These are phyloP conservation scores for Sceloporus tristichus DNA, from an alignment of 2,113 vertebrate genomes.

Conservation along the genomic window DNA sequence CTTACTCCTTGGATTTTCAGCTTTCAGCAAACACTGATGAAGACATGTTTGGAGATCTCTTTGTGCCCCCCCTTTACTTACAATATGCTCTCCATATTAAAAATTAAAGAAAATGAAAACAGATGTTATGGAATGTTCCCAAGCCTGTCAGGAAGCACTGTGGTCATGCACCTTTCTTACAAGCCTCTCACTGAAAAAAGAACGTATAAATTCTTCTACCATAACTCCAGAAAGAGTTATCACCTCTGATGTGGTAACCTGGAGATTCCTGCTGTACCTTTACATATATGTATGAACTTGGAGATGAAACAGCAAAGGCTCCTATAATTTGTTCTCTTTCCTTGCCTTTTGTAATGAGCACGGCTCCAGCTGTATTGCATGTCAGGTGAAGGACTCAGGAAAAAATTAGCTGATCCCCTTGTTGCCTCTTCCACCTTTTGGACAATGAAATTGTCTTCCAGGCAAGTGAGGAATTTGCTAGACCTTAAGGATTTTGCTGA, in stretches of 20 bases:
- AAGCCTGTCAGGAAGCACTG: not conserved
- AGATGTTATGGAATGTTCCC: not conserved
- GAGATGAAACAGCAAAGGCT: not conserved
- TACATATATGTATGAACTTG: not conserved
- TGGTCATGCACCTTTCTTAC: not conserved
- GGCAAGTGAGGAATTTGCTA: too few relatives aligned
- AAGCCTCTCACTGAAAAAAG: not conserved
- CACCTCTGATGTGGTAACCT: not conserved
- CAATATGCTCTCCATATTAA: not conserved
- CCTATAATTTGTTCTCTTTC: not conserved
- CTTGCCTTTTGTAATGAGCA: not conserved
- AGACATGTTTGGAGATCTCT: not conserved
- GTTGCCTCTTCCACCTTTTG: too few relatives aligned
- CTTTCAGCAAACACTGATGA: not conserved
- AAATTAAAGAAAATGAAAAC: conserved; percentile 7
- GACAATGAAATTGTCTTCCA: too few relatives aligned
- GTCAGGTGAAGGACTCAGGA: too few relatives aligned
- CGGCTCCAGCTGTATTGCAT: not conserved
- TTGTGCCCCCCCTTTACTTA: not conserved
- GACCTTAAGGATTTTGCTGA: too few relatives aligned
- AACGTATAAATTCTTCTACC: not conserved
- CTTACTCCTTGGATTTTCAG: not conserved
- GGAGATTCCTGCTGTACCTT: not conserved
- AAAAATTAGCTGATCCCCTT: too few relatives aligned
- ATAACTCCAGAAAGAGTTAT: not conserved